phyloP scores from a whole-genome alignment of 2,797 vertebrate species.

The Pitangus sulphuratus region DNA sequence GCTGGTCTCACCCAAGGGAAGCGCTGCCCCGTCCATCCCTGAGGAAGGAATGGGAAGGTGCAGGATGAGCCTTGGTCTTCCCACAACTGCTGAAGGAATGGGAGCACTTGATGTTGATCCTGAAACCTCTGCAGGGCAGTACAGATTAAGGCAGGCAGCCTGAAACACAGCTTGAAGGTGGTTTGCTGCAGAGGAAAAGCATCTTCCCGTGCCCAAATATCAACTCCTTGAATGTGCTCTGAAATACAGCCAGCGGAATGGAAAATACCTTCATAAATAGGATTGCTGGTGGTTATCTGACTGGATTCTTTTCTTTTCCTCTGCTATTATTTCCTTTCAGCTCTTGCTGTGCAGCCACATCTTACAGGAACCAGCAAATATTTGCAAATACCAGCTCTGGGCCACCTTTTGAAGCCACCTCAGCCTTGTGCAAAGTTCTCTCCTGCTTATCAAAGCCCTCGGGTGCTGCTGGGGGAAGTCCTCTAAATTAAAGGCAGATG shows the following conservation, averaged over 20 bases:
- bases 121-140: neutral
- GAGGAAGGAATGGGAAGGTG: no score
- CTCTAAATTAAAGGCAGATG: neutral
- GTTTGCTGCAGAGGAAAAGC: neutral
- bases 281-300: neutral
- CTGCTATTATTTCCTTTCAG: neutral
- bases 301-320: neutral
- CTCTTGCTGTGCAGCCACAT: neutral
- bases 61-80: fast-evolving
- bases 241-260: neutral
- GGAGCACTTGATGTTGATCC: neutral
- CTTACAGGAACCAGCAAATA: neutral
- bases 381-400: neutral
- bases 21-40: neutral
- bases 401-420: neutral
- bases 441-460: neutral
- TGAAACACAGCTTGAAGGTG: neutral
- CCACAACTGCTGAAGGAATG: no score
- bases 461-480: no score
- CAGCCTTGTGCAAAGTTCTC: neutral
- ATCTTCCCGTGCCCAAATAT: neutral
- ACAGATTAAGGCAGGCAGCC: neutral
- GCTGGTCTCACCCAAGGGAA: fast-evolving
- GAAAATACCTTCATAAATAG: neutral
- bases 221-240: neutral